Conservation (phyloP, 1,140 invertebrate species). For the Leptinotarsa texana region DNA sequence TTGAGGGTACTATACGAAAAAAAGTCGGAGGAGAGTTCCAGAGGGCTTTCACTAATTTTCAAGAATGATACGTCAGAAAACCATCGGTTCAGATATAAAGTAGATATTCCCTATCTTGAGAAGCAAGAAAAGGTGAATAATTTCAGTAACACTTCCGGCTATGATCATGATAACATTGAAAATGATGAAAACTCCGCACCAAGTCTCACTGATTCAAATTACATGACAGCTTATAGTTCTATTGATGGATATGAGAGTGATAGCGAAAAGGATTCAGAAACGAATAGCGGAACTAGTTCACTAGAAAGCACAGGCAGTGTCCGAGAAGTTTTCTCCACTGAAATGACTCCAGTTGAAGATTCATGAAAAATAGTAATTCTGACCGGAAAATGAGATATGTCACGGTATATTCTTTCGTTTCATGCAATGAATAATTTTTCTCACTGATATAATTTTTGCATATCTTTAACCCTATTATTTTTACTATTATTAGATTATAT, state of each 20-base stretch:
- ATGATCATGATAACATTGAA: not conserved
- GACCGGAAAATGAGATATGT: too few relatives aligned
- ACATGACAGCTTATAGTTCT: not conserved
- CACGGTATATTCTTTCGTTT: too few relatives aligned
- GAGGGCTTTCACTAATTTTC: not conserved
- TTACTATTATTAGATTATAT: too few relatives aligned
- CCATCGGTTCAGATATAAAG: slow-evolving; percentile 1
- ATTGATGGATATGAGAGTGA: not conserved
- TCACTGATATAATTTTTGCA: too few relatives aligned
- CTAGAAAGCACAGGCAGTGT: not conserved
- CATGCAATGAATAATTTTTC: too few relatives aligned
- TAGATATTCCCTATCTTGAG: not conserved
- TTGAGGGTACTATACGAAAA: not conserved
- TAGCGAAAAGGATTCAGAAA: not conserved
- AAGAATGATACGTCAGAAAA: not conserved
- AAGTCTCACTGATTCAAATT: not conserved
- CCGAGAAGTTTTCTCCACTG: not conserved
- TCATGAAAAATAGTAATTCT: too few relatives aligned
- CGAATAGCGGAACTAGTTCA: not conserved
- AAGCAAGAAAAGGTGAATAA: not conserved
- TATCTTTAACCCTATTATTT: too few relatives aligned
- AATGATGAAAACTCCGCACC: not conserved
- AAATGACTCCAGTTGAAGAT: too few relatives aligned
- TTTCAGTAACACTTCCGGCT: not conserved
- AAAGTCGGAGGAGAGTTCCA: not conserved